Base-by-base conservation (phyloP, 2,797 vertebrate species). In the Pseudochromis fuscus region DNA sequence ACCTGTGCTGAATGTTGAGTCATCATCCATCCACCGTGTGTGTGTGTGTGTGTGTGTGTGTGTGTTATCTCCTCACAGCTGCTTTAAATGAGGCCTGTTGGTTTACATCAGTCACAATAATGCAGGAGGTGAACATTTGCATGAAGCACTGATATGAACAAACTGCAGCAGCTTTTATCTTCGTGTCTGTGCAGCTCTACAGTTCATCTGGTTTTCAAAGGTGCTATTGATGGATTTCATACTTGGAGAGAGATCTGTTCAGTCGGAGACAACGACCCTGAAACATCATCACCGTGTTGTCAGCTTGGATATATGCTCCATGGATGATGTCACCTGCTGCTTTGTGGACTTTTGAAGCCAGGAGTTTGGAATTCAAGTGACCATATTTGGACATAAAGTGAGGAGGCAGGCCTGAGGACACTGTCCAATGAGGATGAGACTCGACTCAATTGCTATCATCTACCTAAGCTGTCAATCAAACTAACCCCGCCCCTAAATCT, bases 11-110 rank as follows among this genome's bases (percentile, higher is more conserved):
- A 40, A 40, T 2, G 37, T 16, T 16, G 15, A 49, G 21, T 23
- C 40, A 61, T 2, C 56, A 7, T 15, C 59, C 13, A 42, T 23
- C 45, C 58, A 10, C 4, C 12, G 28, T 12, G 0, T 61, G 10
- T 19, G 38, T 40, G 15, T 40, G 38, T 6, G 27, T 25, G 44
- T 30, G 5, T 76, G 45, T 48, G 49, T 23, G n/a, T 31, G 23
- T 52, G 12, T 10, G 13, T 82, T 80, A 85, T 86, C 77, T 45
- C 18, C 38, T n/a, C 38, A 66, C 33, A 48, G 50, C 83, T 87
- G 67, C 33, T 79, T 87, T 87, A 80, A 85, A 80, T 81, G 61
- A 62, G 50, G 69, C 52, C 52, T 52, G 9, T 0, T 24, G 33
- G 56, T 53, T 44, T 15, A 50, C 35, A 62, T 21, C 27, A 18